A percentile compares a stretch with the other conserved stretches of the same genome.
Conservation (phyloP, 2,113 vertebrate genomes). For the Lichenostomus cassidix region DNA sequence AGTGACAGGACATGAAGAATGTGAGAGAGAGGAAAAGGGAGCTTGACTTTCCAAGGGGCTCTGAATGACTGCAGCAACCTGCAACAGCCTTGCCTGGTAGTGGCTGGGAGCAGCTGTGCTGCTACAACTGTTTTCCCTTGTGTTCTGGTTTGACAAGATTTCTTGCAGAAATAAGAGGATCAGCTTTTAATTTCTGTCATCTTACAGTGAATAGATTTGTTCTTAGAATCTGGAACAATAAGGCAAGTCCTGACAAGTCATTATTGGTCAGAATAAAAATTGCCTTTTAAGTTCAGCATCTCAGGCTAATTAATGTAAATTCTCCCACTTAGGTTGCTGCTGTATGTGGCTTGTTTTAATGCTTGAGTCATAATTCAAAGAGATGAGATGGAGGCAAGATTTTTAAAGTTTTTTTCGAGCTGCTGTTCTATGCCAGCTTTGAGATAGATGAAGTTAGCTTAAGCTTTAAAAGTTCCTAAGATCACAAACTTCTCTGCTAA, state of each 20-base stretch:
- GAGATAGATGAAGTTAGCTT: not conserved
- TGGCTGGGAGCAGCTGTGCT: not conserved
- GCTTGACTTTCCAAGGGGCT: not conserved
- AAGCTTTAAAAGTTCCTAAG: not conserved
- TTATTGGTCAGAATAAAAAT: constrained; percentile 53
- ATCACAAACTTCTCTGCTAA: not conserved
- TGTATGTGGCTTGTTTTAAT: constrained; percentile 14
- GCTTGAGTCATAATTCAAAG: constrained; percentile 47
- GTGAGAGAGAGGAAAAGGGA: not conserved
- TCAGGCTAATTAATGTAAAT: constrained; percentile 52
- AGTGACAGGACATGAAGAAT: not conserved
- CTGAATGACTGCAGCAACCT: not conserved
- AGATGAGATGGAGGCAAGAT: not conserved
- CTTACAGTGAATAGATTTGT: constrained; percentile 3
- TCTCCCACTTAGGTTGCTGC: constrained; percentile 5
- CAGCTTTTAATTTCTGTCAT: constrained; percentile 28
- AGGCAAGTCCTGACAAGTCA: constrained; percentile 26
- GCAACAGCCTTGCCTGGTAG: not conserved
- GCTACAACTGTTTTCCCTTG: not conserved
- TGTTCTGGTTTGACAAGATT: constrained; percentile 3
- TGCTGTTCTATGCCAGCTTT: not conserved
- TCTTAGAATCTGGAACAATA: constrained; percentile 21
- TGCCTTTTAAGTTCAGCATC: constrained; percentile 49
- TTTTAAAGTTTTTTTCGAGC: not conserved
- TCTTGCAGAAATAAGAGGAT: constrained; percentile 2